These are phyloP conservation scores for Climacteris rufus DNA, from an alignment of 2,113 vertebrate species.

Conservation along the genomic window DNA sequence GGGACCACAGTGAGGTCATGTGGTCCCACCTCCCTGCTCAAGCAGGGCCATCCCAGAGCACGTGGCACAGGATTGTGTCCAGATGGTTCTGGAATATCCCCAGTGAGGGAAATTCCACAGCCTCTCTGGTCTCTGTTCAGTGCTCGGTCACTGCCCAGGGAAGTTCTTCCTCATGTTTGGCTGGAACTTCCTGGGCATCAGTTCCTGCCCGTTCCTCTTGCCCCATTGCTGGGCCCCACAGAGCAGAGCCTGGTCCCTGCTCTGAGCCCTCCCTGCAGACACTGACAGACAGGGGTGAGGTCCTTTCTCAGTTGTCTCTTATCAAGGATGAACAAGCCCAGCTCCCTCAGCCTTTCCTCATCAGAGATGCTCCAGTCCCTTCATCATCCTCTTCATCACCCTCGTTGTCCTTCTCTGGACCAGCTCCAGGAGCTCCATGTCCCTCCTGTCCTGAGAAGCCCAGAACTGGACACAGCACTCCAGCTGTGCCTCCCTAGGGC, in stretches of 20 bases:
- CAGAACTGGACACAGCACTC: rapidly evolving
- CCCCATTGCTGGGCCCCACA: rapidly evolving
- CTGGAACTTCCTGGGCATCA: not conserved
- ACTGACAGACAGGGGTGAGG: not conserved
- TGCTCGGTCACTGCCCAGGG: not conserved
- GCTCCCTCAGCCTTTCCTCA: not conserved
- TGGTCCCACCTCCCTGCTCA: not conserved
- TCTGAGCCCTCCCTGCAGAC: not conserved
- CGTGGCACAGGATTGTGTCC: not conserved
- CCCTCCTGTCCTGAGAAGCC: not conserved
- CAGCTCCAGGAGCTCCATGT: too few species aligned
- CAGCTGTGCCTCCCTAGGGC: not conserved
- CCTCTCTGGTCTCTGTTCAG: not conserved
- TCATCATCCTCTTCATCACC: not conserved
- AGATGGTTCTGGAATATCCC: not conserved
- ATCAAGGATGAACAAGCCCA: not conserved
- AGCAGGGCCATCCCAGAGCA: not conserved
- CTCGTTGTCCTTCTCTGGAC: rapidly evolving
- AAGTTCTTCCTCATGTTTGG: not conserved
- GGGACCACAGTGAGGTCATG: not conserved
- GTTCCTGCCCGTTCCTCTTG: not conserved
- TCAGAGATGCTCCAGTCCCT: not conserved
- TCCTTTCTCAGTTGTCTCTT: not conserved
- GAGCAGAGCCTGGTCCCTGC: not conserved
- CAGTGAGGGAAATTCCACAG: not conserved